These are phyloP conservation scores for Amphiprion percula DNA, from an alignment of 2,113 vertebrate genomes.

Conservation along the genomic window DNA sequence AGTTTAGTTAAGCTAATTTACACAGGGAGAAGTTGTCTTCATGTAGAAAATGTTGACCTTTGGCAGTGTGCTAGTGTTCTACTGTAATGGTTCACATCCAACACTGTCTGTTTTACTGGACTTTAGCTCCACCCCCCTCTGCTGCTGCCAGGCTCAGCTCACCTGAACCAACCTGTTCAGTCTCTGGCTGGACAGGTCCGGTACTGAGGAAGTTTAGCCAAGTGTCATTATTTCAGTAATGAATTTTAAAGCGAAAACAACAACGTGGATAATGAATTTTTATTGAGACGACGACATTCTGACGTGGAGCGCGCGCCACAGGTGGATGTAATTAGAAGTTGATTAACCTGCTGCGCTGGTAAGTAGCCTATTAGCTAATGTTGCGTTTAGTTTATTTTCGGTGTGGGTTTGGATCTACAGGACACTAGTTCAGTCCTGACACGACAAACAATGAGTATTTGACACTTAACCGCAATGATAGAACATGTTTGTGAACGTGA, in stretches of 20 bases:
- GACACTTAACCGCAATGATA: conserved; percentile 27
- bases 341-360: conserved; percentile 27
- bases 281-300: not conserved
- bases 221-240: not conserved
- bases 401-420: not conserved
- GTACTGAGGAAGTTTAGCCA: not conserved
- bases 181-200: not conserved
- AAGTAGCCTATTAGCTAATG: not conserved
- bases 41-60: conserved; percentile 85
- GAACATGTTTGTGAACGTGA: conserved; percentile 47
- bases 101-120: conserved; percentile 78
- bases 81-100: conserved; percentile 95
- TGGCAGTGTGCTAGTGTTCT: conserved; percentile 93
- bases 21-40: no score
- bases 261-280: not conserved
- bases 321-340: conserved; percentile 13
- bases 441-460: not conserved
- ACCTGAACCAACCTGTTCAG: no score
- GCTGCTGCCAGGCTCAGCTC: no score
- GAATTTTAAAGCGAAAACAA: not conserved
- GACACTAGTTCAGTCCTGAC: not conserved
- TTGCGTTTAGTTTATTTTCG: not conserved
- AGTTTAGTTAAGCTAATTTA: no score
- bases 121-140: no score
- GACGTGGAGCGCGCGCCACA: not conserved